A percentile compares a stretch with the other conserved stretches of the same genome.
phyloP scores from a whole-genome alignment of 1,140 invertebrate species.

The Trichonephila clavipes region DNA sequence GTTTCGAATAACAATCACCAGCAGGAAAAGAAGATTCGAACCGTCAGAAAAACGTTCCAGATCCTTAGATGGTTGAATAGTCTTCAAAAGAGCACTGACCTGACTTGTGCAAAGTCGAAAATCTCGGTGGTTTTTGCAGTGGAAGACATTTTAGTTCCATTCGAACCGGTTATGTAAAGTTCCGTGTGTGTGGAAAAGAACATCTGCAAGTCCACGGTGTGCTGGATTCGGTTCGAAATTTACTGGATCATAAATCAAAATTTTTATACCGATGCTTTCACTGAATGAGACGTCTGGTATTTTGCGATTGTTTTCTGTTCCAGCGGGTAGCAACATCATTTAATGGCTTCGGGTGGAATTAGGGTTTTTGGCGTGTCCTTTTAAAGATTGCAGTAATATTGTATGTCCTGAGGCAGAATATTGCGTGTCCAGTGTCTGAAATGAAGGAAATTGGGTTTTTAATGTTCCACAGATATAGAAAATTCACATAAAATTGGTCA shows the following conservation, averaged over 20 bases:
- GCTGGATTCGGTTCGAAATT: background rate
- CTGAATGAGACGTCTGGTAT: slow-evolving; percentile 4
- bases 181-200: too few relatives aligned
- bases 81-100: slow-evolving; percentile 56
- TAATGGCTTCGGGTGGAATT: background rate
- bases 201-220: background rate
- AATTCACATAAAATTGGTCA: too few relatives aligned
- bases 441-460: background rate
- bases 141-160: slow-evolving; percentile 34
- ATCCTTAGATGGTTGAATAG: slow-evolving; percentile 46
- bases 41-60: slow-evolving; percentile 19
- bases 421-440: background rate
- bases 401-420: background rate
- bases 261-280: slow-evolving; percentile 8
- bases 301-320: slow-evolving; percentile 1
- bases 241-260: slow-evolving; percentile 26
- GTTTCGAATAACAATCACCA: slow-evolving; percentile 44
- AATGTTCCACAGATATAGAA: background rate
- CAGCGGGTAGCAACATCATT: background rate
- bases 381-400: background rate
- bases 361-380: background rate
- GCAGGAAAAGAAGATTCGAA: slow-evolving; percentile 15
- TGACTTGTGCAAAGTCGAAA: background rate
- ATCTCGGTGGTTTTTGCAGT: background rate
- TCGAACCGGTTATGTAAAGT: slow-evolving; percentile 39